Evolutionary conservation across 2,113 vertebrate genomes (phyloP), one percentile per base, ranked within the genome.

Genomic region (Stigmatopora argus): DNA sequence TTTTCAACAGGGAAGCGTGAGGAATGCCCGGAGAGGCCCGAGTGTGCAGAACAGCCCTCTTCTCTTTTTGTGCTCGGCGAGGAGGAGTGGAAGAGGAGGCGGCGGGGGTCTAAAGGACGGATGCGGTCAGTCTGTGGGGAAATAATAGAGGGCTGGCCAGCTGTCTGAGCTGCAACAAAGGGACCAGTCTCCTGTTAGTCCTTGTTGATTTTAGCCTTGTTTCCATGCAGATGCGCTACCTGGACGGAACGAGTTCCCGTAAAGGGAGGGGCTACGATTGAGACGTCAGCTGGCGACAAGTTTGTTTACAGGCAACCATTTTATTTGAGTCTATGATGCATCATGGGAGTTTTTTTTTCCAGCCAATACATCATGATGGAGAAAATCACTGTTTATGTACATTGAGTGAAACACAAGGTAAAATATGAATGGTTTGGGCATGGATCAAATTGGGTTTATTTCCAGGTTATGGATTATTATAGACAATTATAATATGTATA

Each of bases 131-230:
- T 89, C 92, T 92, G 83, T 74, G 74, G 81, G 80, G 14, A 73
- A 84, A 96, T 92, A 95, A 94, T 92, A 72, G 90, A 86, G 89
- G 89, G 90, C 91, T 81, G 92, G 92, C 90, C 93, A 95, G 93
- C 93, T 94, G 92, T 89, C 78, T 83, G 84, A 82, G 80, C 78
- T 70, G 60, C 78, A 87, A 94, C 93, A 95, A 95, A 94, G 88
- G 91, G 89, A 89, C 82, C 86, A 88, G 85, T 94, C 87, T 91
- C 88, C 91, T 87, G 82, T 92, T 85, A 74, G 87, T 38, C 88
- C 80, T 89, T 95, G 92, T 96, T 96, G 94, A 92, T 92, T 94
- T 88, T 94, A 90, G 89, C 88, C 88, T 90, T 86, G 80, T 90
- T 90, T 86, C 90, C 91, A 87, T 90, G 87, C 90, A 87, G 81